phyloP scores from a whole-genome alignment of 2,888 invertebrate species.

The Rhagonycha fulva region DNA sequence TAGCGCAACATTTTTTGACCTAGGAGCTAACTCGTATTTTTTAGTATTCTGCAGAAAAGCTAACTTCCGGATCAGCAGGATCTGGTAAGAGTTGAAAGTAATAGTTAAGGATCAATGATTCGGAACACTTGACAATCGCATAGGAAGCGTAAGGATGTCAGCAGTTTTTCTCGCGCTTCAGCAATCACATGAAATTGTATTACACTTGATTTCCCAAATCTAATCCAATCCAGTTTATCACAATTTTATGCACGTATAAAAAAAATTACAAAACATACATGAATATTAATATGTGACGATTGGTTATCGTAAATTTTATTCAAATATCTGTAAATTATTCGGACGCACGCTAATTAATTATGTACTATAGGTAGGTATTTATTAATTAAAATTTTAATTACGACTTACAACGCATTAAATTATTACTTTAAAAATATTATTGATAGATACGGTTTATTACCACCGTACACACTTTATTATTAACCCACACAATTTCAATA shows the following conservation, averaged over 20 bases:
- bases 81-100: slow-evolving; percentile 33
- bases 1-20: neutral
- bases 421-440: neutral
- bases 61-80: slow-evolving; percentile 43
- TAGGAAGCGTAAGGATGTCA: slow-evolving; percentile 30
- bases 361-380: neutral
- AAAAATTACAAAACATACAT: neutral
- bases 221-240: neutral
- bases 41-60: slow-evolving; percentile 38
- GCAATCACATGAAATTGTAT: slow-evolving; percentile 25
- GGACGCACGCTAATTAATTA: neutral
- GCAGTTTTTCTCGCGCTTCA: slow-evolving; percentile 33
- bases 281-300: neutral
- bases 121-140: slow-evolving; percentile 33
- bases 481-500: neutral
- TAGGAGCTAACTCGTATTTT: slow-evolving; percentile 25
- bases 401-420: neutral
- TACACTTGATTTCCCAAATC: slow-evolving; percentile 15
- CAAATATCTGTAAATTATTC: neutral
- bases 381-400: neutral
- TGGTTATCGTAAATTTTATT: neutral
- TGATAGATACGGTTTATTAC: neutral
- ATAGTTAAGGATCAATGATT: slow-evolving; percentile 34
- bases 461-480: neutral
- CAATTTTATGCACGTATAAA: neutral